Percentiles rank a stretch among this genome's conserved stretches.
These are phyloP conservation scores for Poeciliopsis presidionis DNA, from an alignment of 2,797 vertebrate species.

Conservation along the genomic window DNA sequence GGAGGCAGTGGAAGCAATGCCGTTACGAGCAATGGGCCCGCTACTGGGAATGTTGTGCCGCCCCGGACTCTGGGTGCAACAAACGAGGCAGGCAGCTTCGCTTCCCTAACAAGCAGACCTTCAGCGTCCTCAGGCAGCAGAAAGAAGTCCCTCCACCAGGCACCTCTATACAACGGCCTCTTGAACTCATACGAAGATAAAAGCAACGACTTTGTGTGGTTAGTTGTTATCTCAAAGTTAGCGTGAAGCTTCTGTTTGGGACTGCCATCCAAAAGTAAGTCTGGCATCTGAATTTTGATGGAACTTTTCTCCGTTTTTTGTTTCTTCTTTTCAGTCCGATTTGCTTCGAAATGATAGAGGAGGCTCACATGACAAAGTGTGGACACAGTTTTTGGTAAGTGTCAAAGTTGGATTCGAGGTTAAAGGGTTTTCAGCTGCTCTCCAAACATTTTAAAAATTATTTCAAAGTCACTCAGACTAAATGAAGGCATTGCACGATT, in stretches of 20 bases:
- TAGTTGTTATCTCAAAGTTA: slow-evolving; percentile 54
- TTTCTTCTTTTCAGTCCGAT: slow-evolving; percentile 87
- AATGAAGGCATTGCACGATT: neutral
- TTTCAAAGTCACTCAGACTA: neutral
- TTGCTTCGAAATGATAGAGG: slow-evolving; percentile 99
- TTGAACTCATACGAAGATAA: slow-evolving; percentile 97
- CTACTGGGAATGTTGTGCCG: slow-evolving; percentile 73
- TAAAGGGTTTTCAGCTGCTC: neutral
- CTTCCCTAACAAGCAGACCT: slow-evolving; percentile 70
- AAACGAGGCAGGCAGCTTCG: slow-evolving; percentile 64
- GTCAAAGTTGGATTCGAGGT: neutral
- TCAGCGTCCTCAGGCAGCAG: slow-evolving; percentile 79
- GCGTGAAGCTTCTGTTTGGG: neutral
- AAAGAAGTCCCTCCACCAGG: slow-evolving; percentile 87
- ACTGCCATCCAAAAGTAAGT: neutral
- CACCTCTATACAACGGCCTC: slow-evolving; percentile 93
- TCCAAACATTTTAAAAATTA: neutral
- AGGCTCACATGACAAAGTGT: slow-evolving; percentile 99
- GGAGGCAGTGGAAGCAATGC: slow-evolving; percentile 62
- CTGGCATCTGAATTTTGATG: neutral
- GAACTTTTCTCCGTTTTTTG: slow-evolving; percentile 48
- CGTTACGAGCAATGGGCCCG: slow-evolving; percentile 73
- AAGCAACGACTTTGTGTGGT: slow-evolving; percentile 99
- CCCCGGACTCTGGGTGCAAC: slow-evolving; percentile 67
- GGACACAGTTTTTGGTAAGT: slow-evolving; percentile 99